Evolutionary conservation across 37 sponge, comb jelly and placozoan species (phyloP), one percentile per base, ranked within the genome.

Genomic region (Axinella damicornis): DNA sequence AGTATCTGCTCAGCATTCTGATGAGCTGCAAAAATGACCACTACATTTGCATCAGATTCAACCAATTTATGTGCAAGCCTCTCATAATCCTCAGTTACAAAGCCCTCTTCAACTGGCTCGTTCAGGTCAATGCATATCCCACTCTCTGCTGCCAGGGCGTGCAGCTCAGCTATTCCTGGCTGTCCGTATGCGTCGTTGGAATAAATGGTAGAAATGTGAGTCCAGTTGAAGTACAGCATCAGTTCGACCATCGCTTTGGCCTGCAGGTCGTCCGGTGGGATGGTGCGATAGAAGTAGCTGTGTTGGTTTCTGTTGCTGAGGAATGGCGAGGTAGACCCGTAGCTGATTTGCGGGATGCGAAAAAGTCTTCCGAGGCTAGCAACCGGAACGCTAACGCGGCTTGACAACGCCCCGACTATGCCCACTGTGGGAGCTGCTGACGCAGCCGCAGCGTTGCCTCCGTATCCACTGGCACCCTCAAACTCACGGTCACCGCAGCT

Each of bases 161-260:
- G 53, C 41, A 92, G 79, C 32, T 76, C 73, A n/a, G 69, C 55
- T 24, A 71, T 65, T 60, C 92, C 92, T 21, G 79, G 28, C 36
- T 69, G 37, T 0, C 92, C 92, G 34, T 92, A 87, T 16, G 73
- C 20, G 38, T 87, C 75, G 13, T 68, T 24, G 6, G 84, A 71
- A 41, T 77, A 36, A 12, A 87, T 19, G 12, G 58, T 73, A 65
- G 65, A 63, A 14, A 90, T 85, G 73, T 75, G 92, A 31, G 37
- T 84, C 92, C 92, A 92, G 16, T 77, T 66, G 60, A 88, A 83
- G 9, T 18, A 28, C 53, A 31, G 40, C 2, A 81, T 37, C 13
- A 95, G 68, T 67, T 88, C 95, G 2, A 92, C 86, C 83, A 95
- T 95, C 12, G 87, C 95, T 15, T 2, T 19, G 12, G 89, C 88